These are phyloP conservation scores for Trissolcus brochymenae DNA, from an alignment of 2,888 invertebrate genomes.

Conservation along the genomic window DNA sequence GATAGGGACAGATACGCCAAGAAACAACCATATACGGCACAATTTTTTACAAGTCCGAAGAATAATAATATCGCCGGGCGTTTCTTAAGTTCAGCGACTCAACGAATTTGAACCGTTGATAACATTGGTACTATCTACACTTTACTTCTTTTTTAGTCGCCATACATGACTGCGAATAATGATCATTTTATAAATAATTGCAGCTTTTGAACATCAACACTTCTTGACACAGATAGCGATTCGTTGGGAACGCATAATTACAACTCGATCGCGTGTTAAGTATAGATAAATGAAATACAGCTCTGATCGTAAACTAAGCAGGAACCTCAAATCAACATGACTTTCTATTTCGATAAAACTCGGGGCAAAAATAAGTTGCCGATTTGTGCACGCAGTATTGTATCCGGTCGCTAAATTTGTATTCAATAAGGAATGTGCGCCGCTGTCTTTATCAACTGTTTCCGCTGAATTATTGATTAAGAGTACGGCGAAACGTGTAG, in stretches of 20 bases:
- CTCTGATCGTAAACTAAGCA: conserved; percentile 1
- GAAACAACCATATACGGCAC: conserved; percentile 6
- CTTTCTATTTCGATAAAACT: conserved; percentile 24
- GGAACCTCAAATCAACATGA: conserved; percentile 10
- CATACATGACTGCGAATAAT: neutral
- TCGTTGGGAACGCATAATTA: conserved; percentile 7
- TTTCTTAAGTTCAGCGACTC: conserved; percentile 2
- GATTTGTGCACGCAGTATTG: conserved; percentile 19
- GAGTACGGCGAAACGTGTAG: conserved; percentile 18
- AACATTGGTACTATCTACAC: too few species aligned
- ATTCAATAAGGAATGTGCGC: conserved; percentile 41
- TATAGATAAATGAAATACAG: neutral
- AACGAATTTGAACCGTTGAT: too few species aligned
- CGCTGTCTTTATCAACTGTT: conserved; percentile 44
- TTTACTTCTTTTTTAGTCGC: neutral
- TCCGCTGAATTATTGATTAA: conserved; percentile 51
- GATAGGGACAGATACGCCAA: conserved; percentile 19
- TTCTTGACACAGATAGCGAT: conserved; percentile 5
- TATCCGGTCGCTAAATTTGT: conserved; percentile 37
- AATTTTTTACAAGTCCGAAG: conserved; percentile 3
- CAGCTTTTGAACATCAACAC: neutral
- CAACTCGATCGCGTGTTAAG: conserved; percentile 10
- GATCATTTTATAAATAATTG: neutral
- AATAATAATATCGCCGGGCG: conserved; percentile 5
- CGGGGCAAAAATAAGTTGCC: neutral